Base-by-base conservation (phyloP, 2,888 invertebrate species). In the Tridacna gigas region DNA sequence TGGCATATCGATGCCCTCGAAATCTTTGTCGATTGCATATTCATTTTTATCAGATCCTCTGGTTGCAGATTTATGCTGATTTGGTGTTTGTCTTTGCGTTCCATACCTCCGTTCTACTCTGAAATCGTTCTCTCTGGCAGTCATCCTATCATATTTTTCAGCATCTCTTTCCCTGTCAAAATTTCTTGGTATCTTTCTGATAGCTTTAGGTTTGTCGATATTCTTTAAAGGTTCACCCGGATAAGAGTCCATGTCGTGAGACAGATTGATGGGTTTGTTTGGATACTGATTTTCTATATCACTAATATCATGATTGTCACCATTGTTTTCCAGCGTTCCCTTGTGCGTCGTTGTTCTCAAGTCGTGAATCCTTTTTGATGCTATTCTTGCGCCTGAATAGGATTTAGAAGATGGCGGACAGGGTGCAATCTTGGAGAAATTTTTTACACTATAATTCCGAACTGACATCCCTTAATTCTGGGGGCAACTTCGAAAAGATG, bases 391-490 rank as follows among this genome's bases (percentile, higher is more conserved):
- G 20, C 82, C 74, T 0, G 65, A 22, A 12, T 78, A 61, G 22
- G 75, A 61, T 26, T 69, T 77, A 11, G 74, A 48, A 5, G 80
- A 74, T 22, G 77, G 75, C 0, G 82, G 82, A 63, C 82, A 74
- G 0, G 85, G 85, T n/a, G 82, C 69, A 20, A 85, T 74, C 69
- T 85, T 85, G 48, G 74, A 75, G 61, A 63, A 77, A 51, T 82
- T 85, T n/a, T 71, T 78, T 25, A 82, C 82, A 56, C 77, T 80
- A 51, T 71, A 79, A 51, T 85, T 85, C 51, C 85, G 22, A 0
- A 85, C 80, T 1, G 85, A 85, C 85, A 85, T 85, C 20, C 63
- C 47, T 69, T 2, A 65, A 56, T 37, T 37, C 3, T 4, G 37
- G 37, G 2, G 3, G 37, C 37, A 37, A 37, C 37, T 37, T 37